These are phyloP conservation scores for Salminus brasiliensis DNA, from an alignment of 2,113 vertebrate species.

Conservation along the genomic window DNA sequence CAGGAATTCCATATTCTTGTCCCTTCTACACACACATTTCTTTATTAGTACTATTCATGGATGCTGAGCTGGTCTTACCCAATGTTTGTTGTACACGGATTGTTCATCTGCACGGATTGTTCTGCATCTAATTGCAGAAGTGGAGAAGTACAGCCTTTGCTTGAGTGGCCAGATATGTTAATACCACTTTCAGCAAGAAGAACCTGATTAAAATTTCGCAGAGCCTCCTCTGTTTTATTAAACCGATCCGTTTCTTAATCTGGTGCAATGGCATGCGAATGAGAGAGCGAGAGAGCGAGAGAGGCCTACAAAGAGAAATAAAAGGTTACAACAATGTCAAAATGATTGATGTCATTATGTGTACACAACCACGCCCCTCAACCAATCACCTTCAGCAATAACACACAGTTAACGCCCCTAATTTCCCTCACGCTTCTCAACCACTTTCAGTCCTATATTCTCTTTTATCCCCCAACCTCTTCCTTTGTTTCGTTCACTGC, in stretches of 20 bases:
- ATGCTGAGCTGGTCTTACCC: not conserved
- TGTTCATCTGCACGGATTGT: no score
- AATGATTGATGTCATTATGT: not conserved
- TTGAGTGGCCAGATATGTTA: conserved; percentile 40
- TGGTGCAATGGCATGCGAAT: conserved; percentile 37
- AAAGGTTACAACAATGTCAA: not conserved
- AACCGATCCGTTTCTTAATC: conserved; percentile 38
- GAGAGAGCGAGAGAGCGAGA: not conserved
- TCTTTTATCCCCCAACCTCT: conserved; percentile 17
- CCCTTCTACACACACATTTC: not conserved
- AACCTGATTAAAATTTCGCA: conserved; percentile 33
- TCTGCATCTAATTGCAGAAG: conserved; percentile 4
- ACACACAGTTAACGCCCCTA: not conserved
- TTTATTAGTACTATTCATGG: not conserved
- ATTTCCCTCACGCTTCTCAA: conserved; percentile 12
- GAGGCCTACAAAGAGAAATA: conserved; percentile 8
- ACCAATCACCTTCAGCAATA: conserved; percentile 6
- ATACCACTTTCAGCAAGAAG: conserved; percentile 35
- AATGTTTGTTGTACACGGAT: conserved; percentile 20
- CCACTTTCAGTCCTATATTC: conserved; percentile 49
- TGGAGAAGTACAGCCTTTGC: conserved; percentile 10
- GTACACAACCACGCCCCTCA: not conserved
- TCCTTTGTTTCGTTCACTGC: conserved; percentile 51
- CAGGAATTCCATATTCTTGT: not conserved
- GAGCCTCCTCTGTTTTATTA: conserved; percentile 34